Percentiles rank a stretch among this genome's conserved stretches.
phyloP scores from a whole-genome alignment of 2,797 vertebrate genomes.

The Merluccius polli region DNA sequence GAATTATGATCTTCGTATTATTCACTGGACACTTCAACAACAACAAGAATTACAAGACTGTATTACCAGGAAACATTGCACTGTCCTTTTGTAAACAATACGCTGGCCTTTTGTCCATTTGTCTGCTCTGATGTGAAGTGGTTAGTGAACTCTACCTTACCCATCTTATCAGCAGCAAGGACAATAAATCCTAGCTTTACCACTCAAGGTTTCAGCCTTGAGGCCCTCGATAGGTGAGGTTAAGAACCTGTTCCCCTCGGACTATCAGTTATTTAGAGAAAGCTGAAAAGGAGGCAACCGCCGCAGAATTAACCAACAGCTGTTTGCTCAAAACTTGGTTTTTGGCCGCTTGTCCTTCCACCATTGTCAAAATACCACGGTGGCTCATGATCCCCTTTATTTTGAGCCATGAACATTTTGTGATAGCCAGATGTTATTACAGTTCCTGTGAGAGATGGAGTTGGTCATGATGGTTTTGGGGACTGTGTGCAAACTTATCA shows the following conservation, averaged over 20 bases:
- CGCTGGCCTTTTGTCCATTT: conserved; percentile 40
- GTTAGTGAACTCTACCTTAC: conserved; percentile 36
- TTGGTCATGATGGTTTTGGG: not conserved
- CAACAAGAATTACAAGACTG: not conserved
- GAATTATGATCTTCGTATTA: not conserved
- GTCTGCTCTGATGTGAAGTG: conserved; percentile 35
- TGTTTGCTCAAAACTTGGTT: not conserved
- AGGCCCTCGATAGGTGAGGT: not conserved
- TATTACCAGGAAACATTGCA: not conserved
- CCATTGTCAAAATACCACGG: not conserved
- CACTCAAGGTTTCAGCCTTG: conserved; percentile 27
- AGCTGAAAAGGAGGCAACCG: not conserved
- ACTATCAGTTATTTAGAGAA: not conserved
- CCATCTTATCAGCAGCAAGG: conserved; percentile 50
- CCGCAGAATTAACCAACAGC: not conserved
- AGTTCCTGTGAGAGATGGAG: not conserved
- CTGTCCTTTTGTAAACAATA: conserved; percentile 31
- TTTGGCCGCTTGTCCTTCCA: not conserved
- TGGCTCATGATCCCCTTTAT: not conserved
- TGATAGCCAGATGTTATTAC: not conserved
- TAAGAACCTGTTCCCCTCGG: too few relatives aligned
- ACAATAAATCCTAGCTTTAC: not conserved
- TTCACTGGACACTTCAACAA: not conserved
- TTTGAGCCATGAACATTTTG: not conserved
- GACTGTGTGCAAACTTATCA: conserved; percentile 7